Conservation (phyloP, 2,888 invertebrate species). For the Watsonalla binaria region DNA sequence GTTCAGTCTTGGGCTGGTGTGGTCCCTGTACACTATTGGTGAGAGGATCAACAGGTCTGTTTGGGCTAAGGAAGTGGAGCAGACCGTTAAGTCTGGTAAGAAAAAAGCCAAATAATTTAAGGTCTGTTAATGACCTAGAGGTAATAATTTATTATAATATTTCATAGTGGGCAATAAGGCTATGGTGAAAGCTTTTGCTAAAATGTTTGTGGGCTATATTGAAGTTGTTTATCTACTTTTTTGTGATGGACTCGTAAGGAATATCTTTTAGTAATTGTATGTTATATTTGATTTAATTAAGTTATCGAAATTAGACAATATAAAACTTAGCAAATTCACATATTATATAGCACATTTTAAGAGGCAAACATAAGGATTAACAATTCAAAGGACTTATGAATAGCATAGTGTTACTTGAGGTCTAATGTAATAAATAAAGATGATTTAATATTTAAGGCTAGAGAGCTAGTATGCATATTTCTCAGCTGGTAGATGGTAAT, state of each 20-base stretch:
- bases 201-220: neutral
- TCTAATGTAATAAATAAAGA: too few relatives aligned
- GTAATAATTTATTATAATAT: neutral
- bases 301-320: too few relatives aligned
- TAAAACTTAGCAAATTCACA: too few relatives aligned
- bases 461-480: too few relatives aligned
- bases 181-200: neutral
- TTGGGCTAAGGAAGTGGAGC: conserved; percentile 84
- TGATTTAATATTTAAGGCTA: too few relatives aligned
- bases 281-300: neutral
- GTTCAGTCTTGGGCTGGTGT: conserved; percentile 79
- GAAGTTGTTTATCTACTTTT: neutral
- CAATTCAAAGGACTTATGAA: too few relatives aligned
- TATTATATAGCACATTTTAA: too few relatives aligned
- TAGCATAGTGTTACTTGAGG: too few relatives aligned
- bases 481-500: too few relatives aligned
- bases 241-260: neutral
- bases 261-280: neutral
- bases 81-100: conserved; percentile 67
- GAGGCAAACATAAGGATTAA: too few relatives aligned
- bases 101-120: conserved; percentile 65
- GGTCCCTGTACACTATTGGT: conserved; percentile 83
- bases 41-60: conserved; percentile 84
- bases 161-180: neutral
- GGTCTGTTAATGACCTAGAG: neutral